phyloP scores from a whole-genome alignment of 2,888 invertebrate genomes.

The Hemistola chrysoprasaria region DNA sequence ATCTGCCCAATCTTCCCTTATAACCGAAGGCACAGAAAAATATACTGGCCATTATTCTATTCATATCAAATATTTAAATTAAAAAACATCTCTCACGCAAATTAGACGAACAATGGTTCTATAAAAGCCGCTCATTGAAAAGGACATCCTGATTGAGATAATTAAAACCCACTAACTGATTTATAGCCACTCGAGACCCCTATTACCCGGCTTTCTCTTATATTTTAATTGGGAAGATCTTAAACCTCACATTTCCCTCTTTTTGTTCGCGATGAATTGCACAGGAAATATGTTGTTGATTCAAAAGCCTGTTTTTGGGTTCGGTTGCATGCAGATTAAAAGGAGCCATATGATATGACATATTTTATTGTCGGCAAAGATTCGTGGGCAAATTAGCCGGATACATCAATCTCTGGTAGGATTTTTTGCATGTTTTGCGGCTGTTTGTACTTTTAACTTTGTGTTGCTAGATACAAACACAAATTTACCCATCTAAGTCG shows the following conservation, averaged over 20 bases:
- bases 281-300: constrained; percentile 70
- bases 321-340: constrained; percentile 56
- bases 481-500: no score
- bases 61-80: background rate
- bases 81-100: constrained; percentile 31
- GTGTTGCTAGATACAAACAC: constrained; percentile 23
- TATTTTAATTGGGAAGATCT: constrained; percentile 68
- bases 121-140: constrained; percentile 43
- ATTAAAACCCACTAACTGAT: constrained; percentile 62
- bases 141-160: constrained; percentile 64
- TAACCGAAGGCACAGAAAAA: no score
- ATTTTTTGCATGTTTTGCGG: constrained; percentile 31
- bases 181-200: constrained; percentile 61
- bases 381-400: constrained; percentile 76
- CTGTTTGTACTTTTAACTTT: constrained; percentile 6
- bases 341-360: constrained; percentile 74
- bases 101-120: constrained; percentile 45
- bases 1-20: no score
- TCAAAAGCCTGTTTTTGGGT: constrained; percentile 64
- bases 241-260: constrained; percentile 57
- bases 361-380: constrained; percentile 66
- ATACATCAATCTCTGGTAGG: constrained; percentile 69
- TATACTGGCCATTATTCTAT: no score
- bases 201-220: constrained; percentile 66
- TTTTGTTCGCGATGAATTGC: constrained; percentile 57